Conservation (phyloP, 1,140 invertebrate species). For the Drosophila yakuba region DNA sequence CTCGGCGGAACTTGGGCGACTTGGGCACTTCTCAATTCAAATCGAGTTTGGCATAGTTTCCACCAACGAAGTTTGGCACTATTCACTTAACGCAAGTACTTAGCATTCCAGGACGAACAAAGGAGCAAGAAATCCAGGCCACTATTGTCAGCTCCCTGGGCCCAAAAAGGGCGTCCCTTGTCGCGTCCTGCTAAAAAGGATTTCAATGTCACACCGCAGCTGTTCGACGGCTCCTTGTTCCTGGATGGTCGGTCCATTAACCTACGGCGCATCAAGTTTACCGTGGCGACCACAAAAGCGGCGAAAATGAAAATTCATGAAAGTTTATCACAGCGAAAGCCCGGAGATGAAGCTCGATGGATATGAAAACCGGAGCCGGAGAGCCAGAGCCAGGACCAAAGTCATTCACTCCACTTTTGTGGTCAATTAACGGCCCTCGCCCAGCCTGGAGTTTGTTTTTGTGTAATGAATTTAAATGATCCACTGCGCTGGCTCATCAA, state of each 20-base stretch:
- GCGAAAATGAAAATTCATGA: constrained; percentile 75
- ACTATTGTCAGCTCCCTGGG: constrained; percentile 61
- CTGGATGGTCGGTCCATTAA: constrained; percentile 49
- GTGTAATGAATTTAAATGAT: constrained; percentile 80
- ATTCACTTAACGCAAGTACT: constrained; percentile 66
- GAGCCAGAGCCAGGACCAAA: constrained; percentile 1
- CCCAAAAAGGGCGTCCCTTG: constrained; percentile 32
- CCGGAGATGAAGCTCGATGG: constrained; percentile 17
- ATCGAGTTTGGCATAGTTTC: constrained; percentile 68
- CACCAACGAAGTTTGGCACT: constrained; percentile 9
- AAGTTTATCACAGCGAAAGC: constrained; percentile 49
- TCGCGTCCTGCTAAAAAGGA: constrained; percentile 59
- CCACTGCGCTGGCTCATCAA: constrained; percentile 59
- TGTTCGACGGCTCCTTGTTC: constrained; percentile 12
- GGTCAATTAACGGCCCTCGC: constrained; percentile 75
- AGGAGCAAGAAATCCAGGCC: constrained; percentile 2
- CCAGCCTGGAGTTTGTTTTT: constrained; percentile 64
- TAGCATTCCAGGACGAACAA: constrained; percentile 19
- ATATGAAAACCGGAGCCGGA: neutral
- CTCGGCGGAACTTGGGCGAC: constrained; percentile 17
- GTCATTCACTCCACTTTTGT: constrained; percentile 65
- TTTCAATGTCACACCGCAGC: constrained; percentile 72
- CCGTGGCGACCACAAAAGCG: constrained; percentile 62
- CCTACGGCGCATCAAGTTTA: constrained; percentile 63
- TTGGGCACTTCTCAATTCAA: constrained; percentile 23